Conservation (phyloP, 2,113 vertebrate genomes). For the Chascanopsetta lugubris region DNA sequence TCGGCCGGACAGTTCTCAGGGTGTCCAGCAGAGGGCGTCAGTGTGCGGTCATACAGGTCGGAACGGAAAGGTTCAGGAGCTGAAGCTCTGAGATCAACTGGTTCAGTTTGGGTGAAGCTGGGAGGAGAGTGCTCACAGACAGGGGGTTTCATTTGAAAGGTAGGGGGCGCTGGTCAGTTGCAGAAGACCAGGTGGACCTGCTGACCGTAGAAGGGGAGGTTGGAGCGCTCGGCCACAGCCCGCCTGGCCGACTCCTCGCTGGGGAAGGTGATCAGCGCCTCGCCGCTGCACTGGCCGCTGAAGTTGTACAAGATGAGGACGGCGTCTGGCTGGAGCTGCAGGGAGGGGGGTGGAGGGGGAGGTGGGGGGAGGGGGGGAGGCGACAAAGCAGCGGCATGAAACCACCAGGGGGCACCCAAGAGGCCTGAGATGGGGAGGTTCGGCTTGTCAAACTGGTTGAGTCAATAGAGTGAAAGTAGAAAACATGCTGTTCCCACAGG, state of each 20-base stretch:
- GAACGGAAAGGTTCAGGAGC: background rate
- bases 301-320: constrained; percentile 89
- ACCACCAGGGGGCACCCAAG: constrained; percentile 58
- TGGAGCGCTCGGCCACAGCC: constrained; percentile 85
- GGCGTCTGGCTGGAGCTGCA: constrained; percentile 87
- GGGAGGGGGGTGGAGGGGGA: background rate
- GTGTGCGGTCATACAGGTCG: background rate
- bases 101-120: constrained; percentile 1
- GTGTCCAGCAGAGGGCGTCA: background rate
- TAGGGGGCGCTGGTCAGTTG: constrained; percentile 67
- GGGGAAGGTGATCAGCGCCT: constrained; percentile 89
- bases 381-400: background rate
- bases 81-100: background rate
- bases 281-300: constrained; percentile 90
- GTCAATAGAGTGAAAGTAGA: constrained; percentile 25
- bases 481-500: constrained; percentile 40
- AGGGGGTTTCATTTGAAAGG: background rate
- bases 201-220: constrained; percentile 81
- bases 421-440: constrained; percentile 9
- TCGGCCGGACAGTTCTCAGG: constrained; percentile 22
- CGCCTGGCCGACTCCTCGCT: constrained; percentile 85
- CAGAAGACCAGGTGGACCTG: constrained; percentile 83
- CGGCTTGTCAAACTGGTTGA: constrained; percentile 32
- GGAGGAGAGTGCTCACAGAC: background rate
- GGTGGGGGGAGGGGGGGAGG: background rate